Percentiles rank a stretch among this genome's conserved stretches.
phyloP scores from a whole-genome alignment of 2,888 invertebrate genomes.

The Micropterix aruncella region DNA sequence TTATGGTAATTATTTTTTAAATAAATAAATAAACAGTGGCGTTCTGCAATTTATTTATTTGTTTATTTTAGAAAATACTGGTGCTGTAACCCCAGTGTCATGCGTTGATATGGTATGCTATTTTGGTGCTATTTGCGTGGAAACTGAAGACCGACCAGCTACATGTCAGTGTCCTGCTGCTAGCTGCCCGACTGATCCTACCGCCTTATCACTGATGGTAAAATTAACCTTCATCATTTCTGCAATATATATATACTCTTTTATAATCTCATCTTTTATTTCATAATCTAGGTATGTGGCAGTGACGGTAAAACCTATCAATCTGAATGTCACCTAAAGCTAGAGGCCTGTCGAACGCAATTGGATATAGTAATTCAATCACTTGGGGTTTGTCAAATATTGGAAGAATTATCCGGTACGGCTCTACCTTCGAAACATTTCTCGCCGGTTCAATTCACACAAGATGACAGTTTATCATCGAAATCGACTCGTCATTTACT shows the following conservation, averaged over 20 bases:
- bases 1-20: too few relatives aligned
- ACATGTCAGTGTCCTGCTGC: conserved; percentile 61
- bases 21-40: too few relatives aligned
- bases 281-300: conserved; percentile 32
- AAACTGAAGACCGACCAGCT: conserved; percentile 50
- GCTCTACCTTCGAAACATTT: conserved; percentile 49
- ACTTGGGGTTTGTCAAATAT: conserved; percentile 45
- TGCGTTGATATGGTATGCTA: conserved; percentile 68
- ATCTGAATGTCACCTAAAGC: conserved; percentile 53
- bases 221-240: background rate
- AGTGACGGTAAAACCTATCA: conserved; percentile 53
- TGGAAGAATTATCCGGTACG: conserved; percentile 28
- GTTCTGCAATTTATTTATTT: too few relatives aligned
- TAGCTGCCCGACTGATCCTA: conserved; percentile 19
- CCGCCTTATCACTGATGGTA: background rate
- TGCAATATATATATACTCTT: too few relatives aligned
- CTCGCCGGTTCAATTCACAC: conserved; percentile 48
- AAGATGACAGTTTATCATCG: conserved; percentile 47
- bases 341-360: conserved; percentile 51
- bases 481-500: conserved; percentile 53
- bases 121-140: conserved; percentile 71
- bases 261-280: too few relatives aligned
- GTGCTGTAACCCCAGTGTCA: conserved; percentile 45
- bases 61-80: conserved; percentile 43
- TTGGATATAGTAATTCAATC: conserved; percentile 47